Evolutionary conservation across 2,797 vertebrate genomes (phyloP).

Genomic region (Cuculus canorus): DNA sequence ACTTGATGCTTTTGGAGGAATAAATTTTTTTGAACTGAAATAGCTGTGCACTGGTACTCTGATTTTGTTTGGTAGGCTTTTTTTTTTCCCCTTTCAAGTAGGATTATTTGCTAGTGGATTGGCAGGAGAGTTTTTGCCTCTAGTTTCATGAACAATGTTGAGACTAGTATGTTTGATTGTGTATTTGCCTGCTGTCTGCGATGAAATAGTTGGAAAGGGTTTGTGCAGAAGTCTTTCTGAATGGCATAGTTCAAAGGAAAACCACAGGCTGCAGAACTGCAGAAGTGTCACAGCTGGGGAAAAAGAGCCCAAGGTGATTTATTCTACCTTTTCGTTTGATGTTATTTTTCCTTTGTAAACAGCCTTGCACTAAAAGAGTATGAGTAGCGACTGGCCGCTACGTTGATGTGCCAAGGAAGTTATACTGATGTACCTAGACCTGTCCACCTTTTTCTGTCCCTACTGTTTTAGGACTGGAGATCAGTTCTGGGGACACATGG

Average conservation of each 20-base stretch:
- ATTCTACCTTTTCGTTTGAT: background rate
- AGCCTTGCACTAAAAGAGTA: background rate
- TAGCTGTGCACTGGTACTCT: background rate
- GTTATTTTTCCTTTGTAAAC: background rate
- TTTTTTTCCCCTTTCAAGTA: too few relatives aligned
- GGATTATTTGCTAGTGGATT: background rate
- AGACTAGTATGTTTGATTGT: background rate
- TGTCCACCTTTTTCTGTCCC: background rate
- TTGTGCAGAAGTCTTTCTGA: background rate
- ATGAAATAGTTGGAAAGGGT: background rate
- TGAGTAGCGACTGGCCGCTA: fast-evolving
- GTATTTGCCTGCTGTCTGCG: background rate
- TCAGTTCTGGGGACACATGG: background rate
- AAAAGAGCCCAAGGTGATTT: background rate
- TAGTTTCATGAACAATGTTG: background rate
- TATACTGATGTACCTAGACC: background rate
- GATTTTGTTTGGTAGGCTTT: background rate
- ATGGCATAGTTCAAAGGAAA: background rate
- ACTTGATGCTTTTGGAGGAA: background rate
- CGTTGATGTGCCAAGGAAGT: background rate
- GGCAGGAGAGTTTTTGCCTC: background rate
- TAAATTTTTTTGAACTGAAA: background rate
- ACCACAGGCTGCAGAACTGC: background rate
- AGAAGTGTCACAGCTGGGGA: background rate
- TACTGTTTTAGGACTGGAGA: background rate